phyloP scores from a whole-genome alignment of 2,888 invertebrate species.

The Xestoiulus laeticollis region DNA sequence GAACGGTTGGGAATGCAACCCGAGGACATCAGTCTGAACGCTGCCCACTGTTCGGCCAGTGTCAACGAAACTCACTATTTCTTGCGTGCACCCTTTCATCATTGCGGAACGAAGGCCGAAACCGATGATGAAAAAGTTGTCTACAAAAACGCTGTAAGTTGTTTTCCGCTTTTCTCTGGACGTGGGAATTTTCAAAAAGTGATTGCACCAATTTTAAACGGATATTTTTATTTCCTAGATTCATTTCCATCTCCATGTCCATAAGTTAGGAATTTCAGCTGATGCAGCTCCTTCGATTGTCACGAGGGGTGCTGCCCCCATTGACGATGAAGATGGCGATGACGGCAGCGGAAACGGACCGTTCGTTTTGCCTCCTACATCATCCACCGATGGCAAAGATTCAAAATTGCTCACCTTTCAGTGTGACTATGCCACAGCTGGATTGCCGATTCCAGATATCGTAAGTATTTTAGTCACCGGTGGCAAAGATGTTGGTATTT shows the following conservation, averaged over 20 bases:
- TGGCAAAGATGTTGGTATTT: no score
- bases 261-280: slow-evolving; percentile 36
- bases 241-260: slow-evolving; percentile 51
- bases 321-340: slow-evolving; percentile 56
- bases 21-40: slow-evolving; percentile 57
- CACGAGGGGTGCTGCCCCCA: slow-evolving; percentile 44
- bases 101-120: slow-evolving; percentile 61
- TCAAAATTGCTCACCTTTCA: slow-evolving; percentile 54
- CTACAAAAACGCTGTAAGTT: slow-evolving; percentile 61
- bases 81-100: slow-evolving; percentile 59
- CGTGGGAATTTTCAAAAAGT: no score
- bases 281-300: background rate
- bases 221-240: slow-evolving; percentile 39
- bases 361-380: slow-evolving; percentile 52
- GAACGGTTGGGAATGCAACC: slow-evolving; percentile 59
- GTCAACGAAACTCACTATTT: slow-evolving; percentile 62
- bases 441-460: background rate
- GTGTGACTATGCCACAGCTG: slow-evolving; percentile 53
- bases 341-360: slow-evolving; percentile 44
- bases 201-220: background rate
- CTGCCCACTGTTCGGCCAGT: slow-evolving; percentile 58
- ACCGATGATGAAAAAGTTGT: slow-evolving; percentile 59
- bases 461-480: background rate
- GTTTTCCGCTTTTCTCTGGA: background rate
- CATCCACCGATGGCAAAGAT: slow-evolving; percentile 34